phyloP scores from a whole-genome alignment of 2,113 vertebrate genomes.

The Nesospiza acunhae region DNA sequence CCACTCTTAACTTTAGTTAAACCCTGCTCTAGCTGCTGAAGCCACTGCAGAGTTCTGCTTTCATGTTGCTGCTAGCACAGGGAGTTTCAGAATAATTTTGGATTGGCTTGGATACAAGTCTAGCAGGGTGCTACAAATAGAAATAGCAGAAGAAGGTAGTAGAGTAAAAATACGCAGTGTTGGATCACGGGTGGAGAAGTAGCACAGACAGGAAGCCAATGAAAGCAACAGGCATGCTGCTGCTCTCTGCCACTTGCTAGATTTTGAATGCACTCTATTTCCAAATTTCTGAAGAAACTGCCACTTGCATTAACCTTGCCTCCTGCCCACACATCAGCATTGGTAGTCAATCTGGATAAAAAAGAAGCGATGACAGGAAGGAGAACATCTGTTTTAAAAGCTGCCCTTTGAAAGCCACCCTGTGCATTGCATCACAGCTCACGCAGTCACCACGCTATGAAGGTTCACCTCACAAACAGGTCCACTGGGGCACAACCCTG shows the following conservation, averaged over 20 bases:
- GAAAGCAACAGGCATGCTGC: not conserved
- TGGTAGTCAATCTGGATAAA: not conserved
- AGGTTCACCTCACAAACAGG: not conserved
- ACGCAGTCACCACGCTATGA: not conserved
- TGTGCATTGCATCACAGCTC: not conserved
- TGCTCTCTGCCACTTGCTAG: not conserved
- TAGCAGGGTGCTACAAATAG: conserved; percentile 59
- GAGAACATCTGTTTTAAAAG: not conserved
- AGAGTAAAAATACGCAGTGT: conserved; percentile 33
- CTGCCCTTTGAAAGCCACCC: not conserved
- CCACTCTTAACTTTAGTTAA: not conserved
- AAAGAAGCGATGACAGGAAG: not conserved
- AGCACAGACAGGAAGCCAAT: not conserved
- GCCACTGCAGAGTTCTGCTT: conserved; percentile 56
- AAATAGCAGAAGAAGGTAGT: conserved; percentile 66
- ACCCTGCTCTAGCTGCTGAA: not conserved
- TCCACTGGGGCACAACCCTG: not conserved
- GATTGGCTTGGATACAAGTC: conserved; percentile 58
- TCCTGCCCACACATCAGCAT: not conserved
- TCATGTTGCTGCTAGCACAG: conserved; percentile 27
- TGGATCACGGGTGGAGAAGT: conserved; percentile 19
- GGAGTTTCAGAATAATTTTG: conserved; percentile 54
- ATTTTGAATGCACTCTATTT: not conserved
- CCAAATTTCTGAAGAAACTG: not conserved
- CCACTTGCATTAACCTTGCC: not conserved